Conservation (phyloP, 2,888 invertebrate species). For the Volucella zonaria region DNA sequence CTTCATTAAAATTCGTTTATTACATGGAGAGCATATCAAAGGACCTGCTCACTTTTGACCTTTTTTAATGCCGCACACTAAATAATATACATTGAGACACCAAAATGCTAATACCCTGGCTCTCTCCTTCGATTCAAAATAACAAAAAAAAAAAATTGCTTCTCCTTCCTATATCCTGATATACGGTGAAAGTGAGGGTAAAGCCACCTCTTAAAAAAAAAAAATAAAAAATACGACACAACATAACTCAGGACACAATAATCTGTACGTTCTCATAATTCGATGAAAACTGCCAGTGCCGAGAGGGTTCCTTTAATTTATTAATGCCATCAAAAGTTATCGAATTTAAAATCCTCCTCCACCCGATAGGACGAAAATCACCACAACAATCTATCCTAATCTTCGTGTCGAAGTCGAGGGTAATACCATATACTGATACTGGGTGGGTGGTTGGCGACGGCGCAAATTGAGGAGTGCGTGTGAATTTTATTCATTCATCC, state of each 20-base stretch:
- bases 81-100: conserved; percentile 46
- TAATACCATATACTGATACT: background rate
- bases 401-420: conserved; percentile 32
- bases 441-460: background rate
- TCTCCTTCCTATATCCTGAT: background rate
- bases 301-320: conserved; percentile 53
- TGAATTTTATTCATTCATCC: conserved; percentile 31
- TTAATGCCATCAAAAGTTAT: conserved; percentile 68
- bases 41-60: conserved; percentile 41
- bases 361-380: conserved; percentile 45
- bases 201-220: conserved; percentile 7
- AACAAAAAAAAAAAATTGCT: conserved; percentile 1
- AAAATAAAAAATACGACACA: conserved; percentile 29
- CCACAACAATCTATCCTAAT: conserved; percentile 66
- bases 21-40: conserved; percentile 50
- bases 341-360: conserved; percentile 60
- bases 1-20: conserved; percentile 55
- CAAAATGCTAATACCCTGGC: conserved; percentile 45
- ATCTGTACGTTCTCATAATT: conserved; percentile 59
- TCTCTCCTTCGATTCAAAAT: conserved; percentile 14
- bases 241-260: conserved; percentile 60
- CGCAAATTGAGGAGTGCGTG: conserved; percentile 5
- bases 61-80: conserved; percentile 57
- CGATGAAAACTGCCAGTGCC: conserved; percentile 41
- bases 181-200: background rate